These are phyloP conservation scores for Drosophila helvetica DNA, from an alignment of 2,888 invertebrate genomes.

Conservation along the genomic window DNA sequence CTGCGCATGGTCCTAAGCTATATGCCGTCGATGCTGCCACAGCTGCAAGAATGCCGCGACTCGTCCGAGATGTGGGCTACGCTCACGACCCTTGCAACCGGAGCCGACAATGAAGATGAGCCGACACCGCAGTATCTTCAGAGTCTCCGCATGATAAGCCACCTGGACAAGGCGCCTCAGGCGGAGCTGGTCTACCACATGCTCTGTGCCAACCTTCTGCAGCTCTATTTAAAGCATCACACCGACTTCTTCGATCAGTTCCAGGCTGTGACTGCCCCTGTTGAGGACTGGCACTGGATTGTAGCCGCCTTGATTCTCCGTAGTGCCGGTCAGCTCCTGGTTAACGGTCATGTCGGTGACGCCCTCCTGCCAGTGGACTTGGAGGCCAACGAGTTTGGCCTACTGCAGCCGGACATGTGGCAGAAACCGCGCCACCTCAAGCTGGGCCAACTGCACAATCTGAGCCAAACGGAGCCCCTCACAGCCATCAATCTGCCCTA, in stretches of 20 bases:
- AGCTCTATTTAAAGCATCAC: conserved; percentile 87
- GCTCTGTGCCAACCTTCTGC: conserved; percentile 86
- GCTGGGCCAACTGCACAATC: conserved; percentile 68
- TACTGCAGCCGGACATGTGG: conserved; percentile 72
- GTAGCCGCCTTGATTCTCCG: conserved; percentile 89
- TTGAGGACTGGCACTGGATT: conserved; percentile 82
- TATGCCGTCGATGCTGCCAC: conserved; percentile 84
- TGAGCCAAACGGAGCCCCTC: conserved; percentile 83
- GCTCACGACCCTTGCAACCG: conserved; percentile 28
- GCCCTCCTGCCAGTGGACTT: conserved; percentile 48
- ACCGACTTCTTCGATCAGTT: conserved; percentile 87
- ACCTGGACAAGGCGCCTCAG: conserved; percentile 88
- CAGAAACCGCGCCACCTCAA: conserved; percentile 60
- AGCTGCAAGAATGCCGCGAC: conserved; percentile 25
- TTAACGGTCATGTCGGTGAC: conserved; percentile 89
- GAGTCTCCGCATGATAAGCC: conserved; percentile 85
- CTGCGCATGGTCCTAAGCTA: conserved; percentile 85
- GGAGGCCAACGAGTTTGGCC: conserved; percentile 38
- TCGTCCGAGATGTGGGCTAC: conserved; percentile 61
- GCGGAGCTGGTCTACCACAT: conserved; percentile 83
- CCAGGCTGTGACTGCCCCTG: conserved; percentile 71
- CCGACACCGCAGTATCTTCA: conserved; percentile 44
- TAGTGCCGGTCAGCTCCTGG: conserved; percentile 91
- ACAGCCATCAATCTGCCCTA: conserved; percentile 94
- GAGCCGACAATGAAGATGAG: neutral